These are phyloP conservation scores for Hippocampus zosterae DNA, from an alignment of 2,113 vertebrate species.

Conservation along the genomic window DNA sequence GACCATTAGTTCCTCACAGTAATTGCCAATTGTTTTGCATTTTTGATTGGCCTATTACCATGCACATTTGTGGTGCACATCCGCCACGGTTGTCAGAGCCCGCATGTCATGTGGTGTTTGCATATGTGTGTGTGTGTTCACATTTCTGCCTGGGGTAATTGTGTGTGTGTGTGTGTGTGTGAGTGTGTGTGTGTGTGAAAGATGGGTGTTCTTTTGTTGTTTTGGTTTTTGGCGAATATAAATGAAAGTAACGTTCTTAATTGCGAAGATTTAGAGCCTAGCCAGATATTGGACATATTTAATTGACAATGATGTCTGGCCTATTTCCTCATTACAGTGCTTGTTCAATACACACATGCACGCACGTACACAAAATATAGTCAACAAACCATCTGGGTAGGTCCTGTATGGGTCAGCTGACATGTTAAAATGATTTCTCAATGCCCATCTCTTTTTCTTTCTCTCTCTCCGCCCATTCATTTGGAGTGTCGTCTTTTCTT, in stretches of 20 bases:
- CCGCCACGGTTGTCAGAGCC: constrained; percentile 93
- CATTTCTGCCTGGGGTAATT: constrained; percentile 38
- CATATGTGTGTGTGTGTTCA: constrained; percentile 39
- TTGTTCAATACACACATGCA: constrained; percentile 67
- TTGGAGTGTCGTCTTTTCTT: constrained; percentile 21
- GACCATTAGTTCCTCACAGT: constrained; percentile 99
- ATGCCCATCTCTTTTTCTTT: constrained; percentile 42
- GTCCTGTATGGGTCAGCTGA: constrained; percentile 48
- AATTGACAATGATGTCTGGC: constrained; percentile 98
- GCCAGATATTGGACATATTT: constrained; percentile 98
- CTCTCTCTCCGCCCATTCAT: constrained; percentile 34
- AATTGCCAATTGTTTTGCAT: constrained; percentile 99
- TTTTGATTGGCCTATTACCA: constrained; percentile 99
- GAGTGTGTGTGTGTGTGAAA: background rate
- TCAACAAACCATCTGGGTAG: constrained; percentile 60
- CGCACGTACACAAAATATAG: constrained; percentile 41
- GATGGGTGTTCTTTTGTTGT: constrained; percentile 19
- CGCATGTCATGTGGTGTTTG: constrained; percentile 57
- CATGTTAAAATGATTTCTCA: constrained; percentile 57
- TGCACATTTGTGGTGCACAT: constrained; percentile 96
- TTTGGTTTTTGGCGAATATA: constrained; percentile 75
- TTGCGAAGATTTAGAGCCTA: constrained; percentile 87
- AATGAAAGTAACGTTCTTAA: constrained; percentile 88
- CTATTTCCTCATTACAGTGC: constrained; percentile 95
- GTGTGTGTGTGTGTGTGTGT: constrained; percentile 7